Evolutionary conservation across 2,797 vertebrate species (phyloP).

Genomic region (Lutjanus argentimaculatus): DNA sequence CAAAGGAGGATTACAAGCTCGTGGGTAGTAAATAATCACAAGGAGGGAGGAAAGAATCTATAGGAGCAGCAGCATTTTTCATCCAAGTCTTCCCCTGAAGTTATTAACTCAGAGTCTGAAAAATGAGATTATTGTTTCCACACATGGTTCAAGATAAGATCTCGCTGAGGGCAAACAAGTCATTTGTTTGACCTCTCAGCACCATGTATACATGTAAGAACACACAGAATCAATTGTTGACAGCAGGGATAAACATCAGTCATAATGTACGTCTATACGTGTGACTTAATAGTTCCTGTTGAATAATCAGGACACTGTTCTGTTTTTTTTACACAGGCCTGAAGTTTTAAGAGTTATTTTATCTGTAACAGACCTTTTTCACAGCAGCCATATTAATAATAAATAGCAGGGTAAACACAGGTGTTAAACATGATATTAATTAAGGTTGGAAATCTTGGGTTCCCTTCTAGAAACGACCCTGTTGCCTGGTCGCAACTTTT

Average conservation of each 20-base stretch:
- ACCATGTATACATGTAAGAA: background rate
- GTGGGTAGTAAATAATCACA: slow-evolving; percentile 20
- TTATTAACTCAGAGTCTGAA: background rate
- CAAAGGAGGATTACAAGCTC: slow-evolving; percentile 24
- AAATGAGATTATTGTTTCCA: background rate
- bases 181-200: slow-evolving; percentile 23
- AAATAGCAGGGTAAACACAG: no score
- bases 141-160: background rate
- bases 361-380: background rate
- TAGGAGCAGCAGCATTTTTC: background rate
- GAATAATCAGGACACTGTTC: slow-evolving; percentile 17
- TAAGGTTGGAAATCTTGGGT: no score
- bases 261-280: background rate
- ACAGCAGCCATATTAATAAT: no score
- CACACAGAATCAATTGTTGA: slow-evolving; percentile 22
- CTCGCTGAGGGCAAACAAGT: slow-evolving; percentile 2
- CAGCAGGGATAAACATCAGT: slow-evolving; percentile 5
- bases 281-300: slow-evolving; percentile 8
- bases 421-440: no score
- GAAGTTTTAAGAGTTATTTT: background rate
- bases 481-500: no score
- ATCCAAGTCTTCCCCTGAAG: background rate
- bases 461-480: no score
- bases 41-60: background rate
- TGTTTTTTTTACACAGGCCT: background rate